Evolutionary conservation across 2,113 vertebrate genomes (phyloP), one percentile per base, ranked within the genome.

Genomic region (Cochlearius cochlearius): DNA sequence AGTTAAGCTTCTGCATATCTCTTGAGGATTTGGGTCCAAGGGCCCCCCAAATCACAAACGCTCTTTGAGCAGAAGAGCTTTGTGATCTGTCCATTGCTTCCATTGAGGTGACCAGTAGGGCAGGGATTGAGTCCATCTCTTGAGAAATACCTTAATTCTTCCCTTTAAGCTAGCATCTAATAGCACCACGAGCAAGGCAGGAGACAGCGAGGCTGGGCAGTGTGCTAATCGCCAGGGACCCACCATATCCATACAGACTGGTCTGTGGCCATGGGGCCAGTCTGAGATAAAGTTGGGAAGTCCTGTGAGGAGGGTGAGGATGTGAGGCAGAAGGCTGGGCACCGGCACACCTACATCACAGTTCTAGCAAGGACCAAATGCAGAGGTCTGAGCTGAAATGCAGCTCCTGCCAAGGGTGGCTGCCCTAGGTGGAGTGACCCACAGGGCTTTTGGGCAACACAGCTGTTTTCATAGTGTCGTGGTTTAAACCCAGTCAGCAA

Each of bases 251-350:
- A 23, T 19, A 25, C 14, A 18, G 10, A 26, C 6, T 7, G 10
- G 6, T 14, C n/a, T 55, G 26, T 25, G 25, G 6, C 18, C 19
- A 7, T 5, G 4, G 21, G 27, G 3, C 5, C 25, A 19, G 15
- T 18, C 20, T 0, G 0, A 27, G 19, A 8, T 12, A 17, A 60
- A 11, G 20, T 2, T 73, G 36, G 10, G 7, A 87, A 34, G 19
- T 15, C 12, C 22, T 1, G 0, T 58, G 36, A 55, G 47, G 32
- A 62, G 87, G n/a, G 39, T 41, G 21, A 49, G 36, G 30, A 26
- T 2, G 7, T 27, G 55, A 52, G 15, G 22, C 22, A 52, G 71
- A 36, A 52, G n/a, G 11, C 41, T 73, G 71, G 45, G 34, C 30
- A 36, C 21, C 2, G 3, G 8, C 55, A 50, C 26, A 15, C 8